Evolutionary conservation across 1,140 invertebrate genomes (phyloP).

Genomic region (Drosophila takahashii): DNA sequence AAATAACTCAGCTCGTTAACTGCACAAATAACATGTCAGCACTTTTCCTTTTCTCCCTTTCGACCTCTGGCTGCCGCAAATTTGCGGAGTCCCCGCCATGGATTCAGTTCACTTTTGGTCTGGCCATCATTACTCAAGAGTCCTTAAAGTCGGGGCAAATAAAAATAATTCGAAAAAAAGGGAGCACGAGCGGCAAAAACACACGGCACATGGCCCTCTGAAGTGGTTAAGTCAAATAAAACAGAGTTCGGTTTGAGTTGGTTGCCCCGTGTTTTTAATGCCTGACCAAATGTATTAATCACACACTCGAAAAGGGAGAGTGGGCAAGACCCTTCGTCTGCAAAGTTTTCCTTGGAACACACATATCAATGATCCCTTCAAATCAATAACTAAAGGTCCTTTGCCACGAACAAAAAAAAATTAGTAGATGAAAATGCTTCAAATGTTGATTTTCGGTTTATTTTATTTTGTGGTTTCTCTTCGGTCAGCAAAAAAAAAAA

Average conservation of each 20-base stretch:
- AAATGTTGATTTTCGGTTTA: slow-evolving; percentile 39
- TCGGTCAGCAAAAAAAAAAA: slow-evolving; percentile 61
- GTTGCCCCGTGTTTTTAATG: slow-evolving; percentile 44
- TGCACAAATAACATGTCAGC: slow-evolving; percentile 81
- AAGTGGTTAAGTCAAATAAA: slow-evolving; percentile 57
- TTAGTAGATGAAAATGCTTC: slow-evolving; percentile 34
- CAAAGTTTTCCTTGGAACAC: slow-evolving; percentile 43
- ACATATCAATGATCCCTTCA: slow-evolving; percentile 48
- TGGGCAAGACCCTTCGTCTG: slow-evolving; percentile 35
- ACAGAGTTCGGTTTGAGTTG: slow-evolving; percentile 46
- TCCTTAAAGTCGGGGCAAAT: slow-evolving; percentile 50
- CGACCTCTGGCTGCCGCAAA: slow-evolving; percentile 52
- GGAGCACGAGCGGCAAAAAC: slow-evolving; percentile 15
- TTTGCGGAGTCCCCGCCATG: slow-evolving; percentile 64
- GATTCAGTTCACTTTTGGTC: slow-evolving; percentile 66
- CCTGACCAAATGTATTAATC: slow-evolving; percentile 63
- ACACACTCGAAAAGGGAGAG: slow-evolving; percentile 28
- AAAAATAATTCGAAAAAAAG: slow-evolving; percentile 37
- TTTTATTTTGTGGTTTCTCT: slow-evolving; percentile 43
- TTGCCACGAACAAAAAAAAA: slow-evolving; percentile 22
- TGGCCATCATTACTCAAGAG: slow-evolving; percentile 76
- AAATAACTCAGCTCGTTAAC: slow-evolving; percentile 81
- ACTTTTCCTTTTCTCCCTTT: slow-evolving; percentile 32
- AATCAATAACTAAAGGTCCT: slow-evolving; percentile 45
- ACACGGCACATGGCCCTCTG: slow-evolving; percentile 45